Base-by-base conservation (phyloP, 2,797 vertebrate species). In the Takifugu rubripes region DNA sequence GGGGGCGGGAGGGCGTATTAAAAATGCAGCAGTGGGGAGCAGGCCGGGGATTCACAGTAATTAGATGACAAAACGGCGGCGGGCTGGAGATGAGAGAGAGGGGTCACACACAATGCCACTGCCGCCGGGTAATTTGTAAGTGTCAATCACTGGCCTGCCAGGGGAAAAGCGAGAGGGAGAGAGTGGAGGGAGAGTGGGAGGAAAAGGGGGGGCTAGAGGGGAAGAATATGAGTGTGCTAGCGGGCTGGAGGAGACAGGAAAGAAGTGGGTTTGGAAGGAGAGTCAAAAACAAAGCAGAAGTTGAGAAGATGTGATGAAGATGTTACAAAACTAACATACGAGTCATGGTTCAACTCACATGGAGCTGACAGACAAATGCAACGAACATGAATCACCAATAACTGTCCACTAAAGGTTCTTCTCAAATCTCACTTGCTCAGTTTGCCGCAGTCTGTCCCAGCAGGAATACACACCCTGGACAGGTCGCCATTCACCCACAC, bases 31-130 rank as follows among this genome's bases (percentile, higher is more conserved):
- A 94, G 93, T 85, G 91, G 93, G 92, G 94, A 95, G 94, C 93
- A 93, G 94, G 92, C 93, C 92, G 92, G 94, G 95, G 95, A 98
- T 97, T 96, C 94, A 93, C 94, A 95, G 96, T 98, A 97, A 98
- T 98, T 98, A 98, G 95, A 98, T 96, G 95, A 98, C 96, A 98
- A 98, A 98, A 96, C 94, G 94, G 94, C 91, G 92, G 92, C 93
- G 92, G 94, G 92, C 94, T 94, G 93, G 93, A 94, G 95, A 97
- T 94, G 95, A 95, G 95, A 95, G 88, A 88, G 94, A 94, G 93
- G 93, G 96, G 94, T 97, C 95, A 95, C 93, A 95, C 94, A 93
- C 94, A 94, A 93, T 92, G 94, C 94, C 94, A 94, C 93, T 90
- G 93, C 92, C 92, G 93, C 93, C 89, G 94, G 94, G 95, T 96